phyloP scores from a whole-genome alignment of 2,797 vertebrate genomes.

The Lophius americanus region DNA sequence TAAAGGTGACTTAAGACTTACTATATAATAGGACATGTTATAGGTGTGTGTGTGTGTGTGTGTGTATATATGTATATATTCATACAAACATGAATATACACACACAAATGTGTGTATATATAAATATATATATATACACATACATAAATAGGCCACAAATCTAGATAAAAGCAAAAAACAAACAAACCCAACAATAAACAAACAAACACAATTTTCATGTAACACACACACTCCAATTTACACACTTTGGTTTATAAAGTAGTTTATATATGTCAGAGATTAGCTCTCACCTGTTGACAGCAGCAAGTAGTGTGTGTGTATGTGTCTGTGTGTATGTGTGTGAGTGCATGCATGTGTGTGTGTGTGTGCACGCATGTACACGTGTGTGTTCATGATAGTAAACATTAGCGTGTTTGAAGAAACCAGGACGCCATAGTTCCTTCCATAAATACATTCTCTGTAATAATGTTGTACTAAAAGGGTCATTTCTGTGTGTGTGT shows the following conservation, averaged over 20 bases:
- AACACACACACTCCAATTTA: no score
- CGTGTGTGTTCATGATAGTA: slow-evolving; percentile 3
- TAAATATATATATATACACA: no score
- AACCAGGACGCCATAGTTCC: slow-evolving; percentile 62
- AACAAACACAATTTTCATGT: no score
- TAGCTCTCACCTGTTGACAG: slow-evolving; percentile 3
- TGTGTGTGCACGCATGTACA: background rate
- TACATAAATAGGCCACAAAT: no score
- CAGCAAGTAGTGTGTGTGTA: background rate
- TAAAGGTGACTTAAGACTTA: no score
- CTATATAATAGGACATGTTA: no score
- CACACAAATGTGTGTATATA: no score
- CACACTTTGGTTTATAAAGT: background rate
- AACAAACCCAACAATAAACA: no score
- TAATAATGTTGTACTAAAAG: slow-evolving; percentile 55
- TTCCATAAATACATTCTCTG: slow-evolving; percentile 60
- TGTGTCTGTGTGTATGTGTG: slow-evolving; percentile 15
- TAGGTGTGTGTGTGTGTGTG: no score
- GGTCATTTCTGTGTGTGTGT: slow-evolving; percentile 27
- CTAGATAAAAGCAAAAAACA: no score
- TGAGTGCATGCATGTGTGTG: background rate
- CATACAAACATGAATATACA: no score
- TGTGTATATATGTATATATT: no score
- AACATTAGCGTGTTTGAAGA: slow-evolving; percentile 46
- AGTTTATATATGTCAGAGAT: slow-evolving; percentile 39